Base-by-base conservation (phyloP, 2,797 vertebrate genomes). In the Sus cebifrons region DNA sequence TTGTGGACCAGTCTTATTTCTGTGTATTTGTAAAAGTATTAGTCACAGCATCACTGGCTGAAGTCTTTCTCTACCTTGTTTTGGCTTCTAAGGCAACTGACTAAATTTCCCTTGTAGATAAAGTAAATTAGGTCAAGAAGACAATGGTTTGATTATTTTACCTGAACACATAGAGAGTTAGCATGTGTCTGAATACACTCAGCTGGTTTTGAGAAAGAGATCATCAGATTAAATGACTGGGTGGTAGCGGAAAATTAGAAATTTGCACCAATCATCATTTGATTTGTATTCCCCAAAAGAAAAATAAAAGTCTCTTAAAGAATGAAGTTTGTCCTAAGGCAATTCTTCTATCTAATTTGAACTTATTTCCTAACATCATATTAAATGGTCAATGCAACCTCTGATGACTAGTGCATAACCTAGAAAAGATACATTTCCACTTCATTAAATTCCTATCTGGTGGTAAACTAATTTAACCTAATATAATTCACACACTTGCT, bases 381-480 rank as follows among this genome's bases (percentile, higher is more conserved):
- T 40, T 96, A 88, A 95, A 67, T 60, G 79, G 44, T 86, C 83
- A 78, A 36, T 70, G 18, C 13, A 89, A 82, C 32, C 25, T 81
- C 83, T 86, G 54, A 78, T 86, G 68, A 89, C 27, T 79, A 36
- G 9, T 70, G 32, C 17, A 68, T 32, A 85, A 86, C 62, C 67
- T 91, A 13, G 40, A 88, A 95, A 86, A 86, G 86, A 79, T 40
- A 68, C 75, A 92, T 95, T 96, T 73, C 36, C 36, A 58, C 36
- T 67, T 96, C 91, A 96, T 97, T 97, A 96, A 87, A 82, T 96
- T 81, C n/a, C 58, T 92, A 68, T 96, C 79, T 89, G 52, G 54
- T 95, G 68, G 93, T 74, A 97, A 94, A 94, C 77, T 94, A 91
- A 97, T 97, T 95, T 91, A 95, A 87, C 54, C 25, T 87, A 94